A percentile compares a stretch with the other conserved stretches of the same genome.
Conservation (phyloP, 92 coral and sea anemone species). For the Pocillopora grandis region DNA sequence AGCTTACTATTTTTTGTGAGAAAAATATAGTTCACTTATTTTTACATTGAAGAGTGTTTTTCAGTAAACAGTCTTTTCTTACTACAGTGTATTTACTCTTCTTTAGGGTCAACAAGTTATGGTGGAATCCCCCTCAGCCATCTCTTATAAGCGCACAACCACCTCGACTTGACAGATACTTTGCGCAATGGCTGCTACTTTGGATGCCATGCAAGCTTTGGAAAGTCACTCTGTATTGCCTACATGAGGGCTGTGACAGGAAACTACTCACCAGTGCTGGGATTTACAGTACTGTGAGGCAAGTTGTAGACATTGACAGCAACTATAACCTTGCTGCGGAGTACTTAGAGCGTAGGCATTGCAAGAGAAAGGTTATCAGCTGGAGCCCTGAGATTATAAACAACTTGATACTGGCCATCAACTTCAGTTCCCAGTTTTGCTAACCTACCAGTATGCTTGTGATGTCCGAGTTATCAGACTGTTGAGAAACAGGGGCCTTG, state of each 20-base stretch:
- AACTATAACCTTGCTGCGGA: constrained; percentile 57
- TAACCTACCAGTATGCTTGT: constrained; percentile 37
- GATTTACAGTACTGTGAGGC: constrained; percentile 41
- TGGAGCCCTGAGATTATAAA: constrained; percentile 53
- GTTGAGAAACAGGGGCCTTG: constrained; percentile 52
- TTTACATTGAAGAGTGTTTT: neutral
- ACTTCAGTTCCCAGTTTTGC: constrained; percentile 43
- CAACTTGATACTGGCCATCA: constrained; percentile 52
- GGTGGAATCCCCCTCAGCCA: constrained; percentile 57
- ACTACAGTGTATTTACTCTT: neutral
- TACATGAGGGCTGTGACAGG: constrained; percentile 37
- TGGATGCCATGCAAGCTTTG: constrained; percentile 61
- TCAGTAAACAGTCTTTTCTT: constrained; percentile 14
- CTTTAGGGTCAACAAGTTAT: constrained; percentile 18
- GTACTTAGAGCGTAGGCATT: constrained; percentile 56
- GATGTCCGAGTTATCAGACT: constrained; percentile 43
- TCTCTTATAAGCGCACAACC: constrained; percentile 16
- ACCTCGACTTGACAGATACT: constrained; percentile 35
- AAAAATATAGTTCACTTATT: constrained; percentile 41
- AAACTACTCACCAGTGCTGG: constrained; percentile 41
- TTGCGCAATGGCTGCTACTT: constrained; percentile 45
- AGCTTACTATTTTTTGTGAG: neutral
- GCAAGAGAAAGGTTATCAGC: constrained; percentile 48
- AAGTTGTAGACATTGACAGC: constrained; percentile 61
- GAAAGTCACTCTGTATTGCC: constrained; percentile 39